Percentiles rank a stretch among this genome's conserved stretches.
These are phyloP conservation scores for Agonum fuliginosum DNA, from an alignment of 2,888 invertebrate species.

Conservation along the genomic window DNA sequence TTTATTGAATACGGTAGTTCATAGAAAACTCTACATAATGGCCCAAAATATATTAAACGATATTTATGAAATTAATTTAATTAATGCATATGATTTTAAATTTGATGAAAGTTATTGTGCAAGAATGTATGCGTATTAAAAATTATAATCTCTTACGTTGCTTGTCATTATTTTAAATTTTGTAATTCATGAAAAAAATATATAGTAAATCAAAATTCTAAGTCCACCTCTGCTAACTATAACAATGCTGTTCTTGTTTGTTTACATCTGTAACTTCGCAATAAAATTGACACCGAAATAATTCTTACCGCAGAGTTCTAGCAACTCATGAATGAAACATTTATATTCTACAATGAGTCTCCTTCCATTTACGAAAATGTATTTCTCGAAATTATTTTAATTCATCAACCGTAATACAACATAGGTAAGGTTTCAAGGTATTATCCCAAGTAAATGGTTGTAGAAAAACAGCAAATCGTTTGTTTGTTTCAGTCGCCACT, in stretches of 20 bases:
- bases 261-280: not conserved
- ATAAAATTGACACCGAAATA: not conserved
- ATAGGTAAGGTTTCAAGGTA: not conserved
- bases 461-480: conserved; percentile 10
- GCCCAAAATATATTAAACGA: no score
- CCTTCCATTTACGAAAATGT: not conserved
- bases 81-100: no score
- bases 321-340: conserved; percentile 25
- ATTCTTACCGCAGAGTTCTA: not conserved
- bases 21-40: no score
- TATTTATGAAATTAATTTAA: no score
- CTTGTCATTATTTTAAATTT: no score
- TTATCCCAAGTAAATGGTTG: not conserved
- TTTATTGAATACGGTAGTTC: no score
- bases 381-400: not conserved
- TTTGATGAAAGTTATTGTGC: no score
- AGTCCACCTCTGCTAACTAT: no score
- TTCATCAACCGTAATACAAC: not conserved
- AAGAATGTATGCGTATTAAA: no score
- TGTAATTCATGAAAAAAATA: no score
- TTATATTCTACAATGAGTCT: not conserved
- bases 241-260: not conserved
- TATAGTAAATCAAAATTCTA: no score
- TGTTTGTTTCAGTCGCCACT: conserved; percentile 27
- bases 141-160: no score